Percentiles rank a stretch among this genome's conserved stretches.
These are phyloP conservation scores for Alauda arvensis DNA, from an alignment of 2,797 vertebrate genomes.

Conservation along the genomic window DNA sequence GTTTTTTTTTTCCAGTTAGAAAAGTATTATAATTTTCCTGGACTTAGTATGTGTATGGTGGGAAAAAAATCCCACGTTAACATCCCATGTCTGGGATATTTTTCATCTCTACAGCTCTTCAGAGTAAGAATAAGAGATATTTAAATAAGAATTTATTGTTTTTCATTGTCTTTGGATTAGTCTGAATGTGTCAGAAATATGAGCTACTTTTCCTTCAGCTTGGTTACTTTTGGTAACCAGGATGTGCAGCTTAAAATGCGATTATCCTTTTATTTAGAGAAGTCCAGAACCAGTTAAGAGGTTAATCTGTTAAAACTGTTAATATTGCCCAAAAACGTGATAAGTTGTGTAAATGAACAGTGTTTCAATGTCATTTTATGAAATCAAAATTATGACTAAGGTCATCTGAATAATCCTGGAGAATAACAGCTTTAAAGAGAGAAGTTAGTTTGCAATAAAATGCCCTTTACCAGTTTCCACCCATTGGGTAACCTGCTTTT, in stretches of 20 bases:
- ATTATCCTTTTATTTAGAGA: not conserved
- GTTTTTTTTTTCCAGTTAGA: not conserved
- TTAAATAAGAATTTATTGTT: not conserved
- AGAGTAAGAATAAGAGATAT: not conserved
- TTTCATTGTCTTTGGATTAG: not conserved
- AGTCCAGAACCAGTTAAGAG: constrained; percentile 14
- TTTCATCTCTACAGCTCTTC: not conserved
- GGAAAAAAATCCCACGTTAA: not conserved
- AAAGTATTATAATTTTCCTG: not conserved
- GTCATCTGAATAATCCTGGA: constrained; percentile 53
- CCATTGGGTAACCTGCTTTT: constrained; percentile 55
- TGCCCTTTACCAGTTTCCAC: constrained; percentile 46
- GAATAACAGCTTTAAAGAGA: constrained; percentile 49
- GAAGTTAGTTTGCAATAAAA: constrained; percentile 49
- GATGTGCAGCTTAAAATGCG: rapidly evolving
- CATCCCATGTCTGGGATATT: not conserved
- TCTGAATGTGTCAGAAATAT: not conserved
- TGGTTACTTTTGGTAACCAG: not conserved
- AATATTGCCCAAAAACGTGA: constrained; percentile 36
- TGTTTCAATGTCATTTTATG: constrained; percentile 46
- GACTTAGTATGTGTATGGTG: not conserved
- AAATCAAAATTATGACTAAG: constrained; percentile 51
- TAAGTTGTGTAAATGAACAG: constrained; percentile 30
- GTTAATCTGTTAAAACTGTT: constrained; percentile 38
- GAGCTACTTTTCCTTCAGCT: not conserved